Evolutionary conservation across 2,888 invertebrate species (phyloP).

Genomic region (Aleiodes leptofemur): DNA sequence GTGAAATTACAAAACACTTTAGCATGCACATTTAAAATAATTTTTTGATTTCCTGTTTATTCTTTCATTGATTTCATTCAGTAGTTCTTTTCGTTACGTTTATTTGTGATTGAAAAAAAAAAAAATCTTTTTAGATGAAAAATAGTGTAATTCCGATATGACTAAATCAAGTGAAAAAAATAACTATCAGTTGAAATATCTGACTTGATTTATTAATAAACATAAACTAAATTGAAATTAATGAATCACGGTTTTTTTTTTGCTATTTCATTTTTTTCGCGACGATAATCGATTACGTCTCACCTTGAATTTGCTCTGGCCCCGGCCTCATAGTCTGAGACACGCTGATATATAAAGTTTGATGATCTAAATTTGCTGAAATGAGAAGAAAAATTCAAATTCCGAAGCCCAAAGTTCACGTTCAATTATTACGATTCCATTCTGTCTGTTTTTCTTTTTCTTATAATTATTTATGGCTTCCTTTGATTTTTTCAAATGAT

Average conservation of each 20-base stretch:
- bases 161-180: neutral
- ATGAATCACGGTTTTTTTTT: slow-evolving; percentile 65
- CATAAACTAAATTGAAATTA: slow-evolving; percentile 29
- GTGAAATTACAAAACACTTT: slow-evolving; percentile 12
- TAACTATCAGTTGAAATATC: neutral
- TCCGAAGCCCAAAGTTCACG: slow-evolving; percentile 69
- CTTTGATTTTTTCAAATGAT: slow-evolving; percentile 33
- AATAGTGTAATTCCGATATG: neutral
- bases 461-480: neutral
- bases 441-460: slow-evolving; percentile 67
- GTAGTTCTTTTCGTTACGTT: neutral
- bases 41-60: neutral
- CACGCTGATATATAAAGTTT: slow-evolving; percentile 78
- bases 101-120: neutral
- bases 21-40: slow-evolving; percentile 12
- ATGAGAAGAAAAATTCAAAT: slow-evolving; percentile 61
- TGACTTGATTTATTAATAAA: slow-evolving; percentile 33
- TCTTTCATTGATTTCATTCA: slow-evolving; percentile 15
- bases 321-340: slow-evolving; percentile 79
- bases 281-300: slow-evolving; percentile 69
- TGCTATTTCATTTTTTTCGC: slow-evolving; percentile 50
- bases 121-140: neutral
- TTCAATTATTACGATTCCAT: slow-evolving; percentile 70
- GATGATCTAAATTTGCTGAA: slow-evolving; percentile 79
- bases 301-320: slow-evolving; percentile 78